These are phyloP conservation scores for Phymastichus coffea DNA, from an alignment of 1,140 invertebrate genomes.

Conservation along the genomic window DNA sequence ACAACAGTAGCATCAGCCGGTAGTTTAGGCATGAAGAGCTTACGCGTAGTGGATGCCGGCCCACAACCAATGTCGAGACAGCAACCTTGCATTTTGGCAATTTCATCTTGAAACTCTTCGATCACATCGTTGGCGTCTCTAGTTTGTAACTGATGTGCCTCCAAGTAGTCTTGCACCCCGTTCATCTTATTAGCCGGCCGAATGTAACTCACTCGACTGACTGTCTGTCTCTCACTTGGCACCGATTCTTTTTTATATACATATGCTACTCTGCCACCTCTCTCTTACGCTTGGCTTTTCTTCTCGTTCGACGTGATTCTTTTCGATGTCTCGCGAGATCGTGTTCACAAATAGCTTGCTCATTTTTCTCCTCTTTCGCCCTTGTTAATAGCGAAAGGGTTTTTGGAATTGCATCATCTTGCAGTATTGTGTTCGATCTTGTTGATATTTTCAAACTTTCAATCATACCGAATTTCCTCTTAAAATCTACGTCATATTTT, in stretches of 20 bases:
- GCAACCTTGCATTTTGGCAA: slow-evolving; percentile 49
- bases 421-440: too few species aligned
- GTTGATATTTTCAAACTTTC: too few species aligned
- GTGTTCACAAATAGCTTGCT: slow-evolving; percentile 12
- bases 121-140: slow-evolving; percentile 67
- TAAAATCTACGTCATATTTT: too few species aligned
- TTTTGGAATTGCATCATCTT: too few species aligned
- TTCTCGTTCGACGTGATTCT: background rate
- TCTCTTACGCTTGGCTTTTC: background rate
- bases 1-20: slow-evolving; percentile 48
- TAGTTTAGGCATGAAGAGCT: slow-evolving; percentile 67
- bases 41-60: slow-evolving; percentile 70
- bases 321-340: background rate
- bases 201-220: slow-evolving; percentile 5
- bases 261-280: background rate
- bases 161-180: slow-evolving; percentile 63
- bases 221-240: slow-evolving; percentile 9
- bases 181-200: slow-evolving; percentile 57
- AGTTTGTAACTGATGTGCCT: slow-evolving; percentile 66
- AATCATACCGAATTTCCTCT: too few species aligned
- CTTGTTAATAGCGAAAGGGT: background rate
- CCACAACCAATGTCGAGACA: slow-evolving; percentile 80
- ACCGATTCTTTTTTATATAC: slow-evolving; percentile 28
- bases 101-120: slow-evolving; percentile 63
- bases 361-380: background rate